These are phyloP conservation scores for Brienomyrus longianalis DNA, from an alignment of 2,113 vertebrate species.

Conservation along the genomic window DNA sequence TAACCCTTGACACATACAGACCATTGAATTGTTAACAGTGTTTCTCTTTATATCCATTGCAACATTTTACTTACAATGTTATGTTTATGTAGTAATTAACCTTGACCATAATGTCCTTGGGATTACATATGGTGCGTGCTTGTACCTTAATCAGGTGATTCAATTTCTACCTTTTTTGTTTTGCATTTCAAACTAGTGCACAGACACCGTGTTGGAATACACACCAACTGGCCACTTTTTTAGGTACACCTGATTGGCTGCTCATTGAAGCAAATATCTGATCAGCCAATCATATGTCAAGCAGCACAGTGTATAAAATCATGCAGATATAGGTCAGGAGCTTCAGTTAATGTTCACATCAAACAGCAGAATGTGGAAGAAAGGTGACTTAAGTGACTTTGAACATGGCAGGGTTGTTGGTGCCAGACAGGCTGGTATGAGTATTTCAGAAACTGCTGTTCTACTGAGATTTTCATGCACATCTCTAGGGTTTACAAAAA, in stretches of 20 bases:
- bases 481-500: background rate
- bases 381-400: background rate
- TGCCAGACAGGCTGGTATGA: background rate
- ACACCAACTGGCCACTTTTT: background rate
- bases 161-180: background rate
- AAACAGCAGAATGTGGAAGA: background rate
- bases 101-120: background rate
- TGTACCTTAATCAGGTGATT: background rate
- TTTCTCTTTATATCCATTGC: background rate
- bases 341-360: background rate
- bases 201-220: background rate
- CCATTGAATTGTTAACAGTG: background rate
- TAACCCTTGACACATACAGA: background rate
- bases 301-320: background rate
- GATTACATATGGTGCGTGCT: background rate
- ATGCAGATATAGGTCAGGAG: background rate
- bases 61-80: background rate
- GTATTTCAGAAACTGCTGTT: background rate
- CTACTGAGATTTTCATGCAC: background rate
- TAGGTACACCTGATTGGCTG: background rate
- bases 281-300: background rate
- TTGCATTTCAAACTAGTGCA: background rate
- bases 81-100: background rate
- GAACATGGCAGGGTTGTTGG: background rate
- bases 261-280: background rate